A percentile compares a stretch with the other conserved stretches of the same genome.
Conservation (phyloP, 2,888 invertebrate species). For the Leptopilina myrica region DNA sequence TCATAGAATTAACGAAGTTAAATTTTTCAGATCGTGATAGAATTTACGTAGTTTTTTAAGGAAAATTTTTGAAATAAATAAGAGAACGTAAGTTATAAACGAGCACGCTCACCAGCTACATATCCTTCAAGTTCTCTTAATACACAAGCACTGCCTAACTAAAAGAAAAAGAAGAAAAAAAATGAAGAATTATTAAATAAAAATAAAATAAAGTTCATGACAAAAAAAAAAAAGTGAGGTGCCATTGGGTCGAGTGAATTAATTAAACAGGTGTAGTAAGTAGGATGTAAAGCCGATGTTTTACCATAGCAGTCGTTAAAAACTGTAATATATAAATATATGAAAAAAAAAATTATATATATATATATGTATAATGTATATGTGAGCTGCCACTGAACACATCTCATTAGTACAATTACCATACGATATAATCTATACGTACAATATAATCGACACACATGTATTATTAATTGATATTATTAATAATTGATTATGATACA, state of each 20-base stretch:
- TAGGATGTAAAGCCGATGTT: slow-evolving; percentile 53
- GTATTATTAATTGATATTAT: slow-evolving; percentile 74
- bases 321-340: slow-evolving; percentile 65
- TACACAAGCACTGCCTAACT: slow-evolving; percentile 45
- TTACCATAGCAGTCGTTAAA: slow-evolving; percentile 55
- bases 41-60: slow-evolving; percentile 39
- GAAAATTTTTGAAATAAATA: slow-evolving; percentile 15
- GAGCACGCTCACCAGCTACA: slow-evolving; percentile 50
- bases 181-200: slow-evolving; percentile 17
- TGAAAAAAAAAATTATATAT: slow-evolving; percentile 57
- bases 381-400: slow-evolving; percentile 75
- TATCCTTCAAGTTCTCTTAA: slow-evolving; percentile 50
- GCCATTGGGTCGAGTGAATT: slow-evolving; percentile 61
- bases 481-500: slow-evolving; percentile 73
- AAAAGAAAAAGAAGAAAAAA: background rate
- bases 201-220: background rate
- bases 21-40: slow-evolving; percentile 39
- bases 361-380: slow-evolving; percentile 58
- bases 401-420: slow-evolving; percentile 76
- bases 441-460: slow-evolving; percentile 63
- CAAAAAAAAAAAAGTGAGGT: slow-evolving; percentile 43
- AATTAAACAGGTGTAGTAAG: slow-evolving; percentile 51
- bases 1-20: slow-evolving; percentile 37
- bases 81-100: slow-evolving; percentile 35
- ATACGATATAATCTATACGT: slow-evolving; percentile 67